Conservation (phyloP, 2,113 vertebrate genomes). For the Probosciger aterrimus region DNA sequence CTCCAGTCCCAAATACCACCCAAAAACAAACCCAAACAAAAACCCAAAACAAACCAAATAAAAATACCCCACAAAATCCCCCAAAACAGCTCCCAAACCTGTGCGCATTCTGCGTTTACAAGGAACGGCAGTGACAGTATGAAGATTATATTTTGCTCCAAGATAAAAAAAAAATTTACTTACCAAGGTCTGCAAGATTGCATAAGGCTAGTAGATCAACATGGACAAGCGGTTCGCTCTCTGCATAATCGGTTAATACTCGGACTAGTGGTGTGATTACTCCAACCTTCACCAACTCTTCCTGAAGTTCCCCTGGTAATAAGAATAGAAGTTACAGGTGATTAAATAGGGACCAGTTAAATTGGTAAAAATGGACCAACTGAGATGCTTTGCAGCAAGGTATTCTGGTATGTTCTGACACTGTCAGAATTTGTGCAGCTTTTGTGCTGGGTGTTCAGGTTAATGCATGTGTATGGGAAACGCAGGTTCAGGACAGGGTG, state of each 20-base stretch:
- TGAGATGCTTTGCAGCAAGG: background rate
- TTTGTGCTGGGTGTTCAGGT: background rate
- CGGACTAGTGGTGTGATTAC: slow-evolving; percentile 81
- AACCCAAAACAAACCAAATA: background rate
- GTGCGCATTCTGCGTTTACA: background rate
- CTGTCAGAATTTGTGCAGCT: background rate
- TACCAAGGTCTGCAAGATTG: slow-evolving; percentile 87
- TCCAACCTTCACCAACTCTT: slow-evolving; percentile 80
- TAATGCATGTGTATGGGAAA: background rate
- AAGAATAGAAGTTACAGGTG: background rate
- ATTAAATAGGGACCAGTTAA: background rate
- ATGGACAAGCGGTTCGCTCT: slow-evolving; percentile 83
- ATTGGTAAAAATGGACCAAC: background rate
- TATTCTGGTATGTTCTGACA: background rate
- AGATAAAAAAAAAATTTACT: background rate
- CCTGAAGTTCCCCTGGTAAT: slow-evolving; percentile 79
- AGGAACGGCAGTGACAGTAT: background rate
- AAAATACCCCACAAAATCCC: background rate
- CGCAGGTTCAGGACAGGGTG: background rate
- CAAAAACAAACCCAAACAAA: background rate
- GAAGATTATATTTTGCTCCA: background rate
- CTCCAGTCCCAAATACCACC: background rate
- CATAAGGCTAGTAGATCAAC: slow-evolving; percentile 85
- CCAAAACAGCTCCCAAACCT: background rate
- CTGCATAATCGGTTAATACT: slow-evolving; percentile 80